These are phyloP conservation scores for Melanaphis sacchari DNA, from an alignment of 1,140 invertebrate genomes.

Conservation along the genomic window DNA sequence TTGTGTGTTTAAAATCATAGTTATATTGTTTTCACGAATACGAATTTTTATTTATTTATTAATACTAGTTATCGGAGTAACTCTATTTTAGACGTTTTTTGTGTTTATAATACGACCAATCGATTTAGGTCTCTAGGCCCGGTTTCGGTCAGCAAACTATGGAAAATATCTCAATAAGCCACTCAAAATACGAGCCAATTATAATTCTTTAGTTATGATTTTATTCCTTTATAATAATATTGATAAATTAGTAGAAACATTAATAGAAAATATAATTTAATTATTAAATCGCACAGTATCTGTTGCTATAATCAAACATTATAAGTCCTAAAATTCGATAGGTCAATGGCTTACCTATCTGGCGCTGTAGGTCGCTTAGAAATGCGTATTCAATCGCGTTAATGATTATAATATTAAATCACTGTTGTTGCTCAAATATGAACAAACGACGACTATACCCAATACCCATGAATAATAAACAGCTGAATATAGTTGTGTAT, in stretches of 20 bases:
- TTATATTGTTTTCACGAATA: not conserved
- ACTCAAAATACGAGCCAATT: too few relatives aligned
- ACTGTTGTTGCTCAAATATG: not conserved
- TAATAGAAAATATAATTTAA: too few relatives aligned
- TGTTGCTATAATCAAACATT: too few relatives aligned
- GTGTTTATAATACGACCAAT: not conserved
- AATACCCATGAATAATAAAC: not conserved
- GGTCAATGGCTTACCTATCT: too few relatives aligned
- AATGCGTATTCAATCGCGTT: not conserved
- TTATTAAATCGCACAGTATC: too few relatives aligned
- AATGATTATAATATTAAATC: not conserved
- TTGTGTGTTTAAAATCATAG: not conserved
- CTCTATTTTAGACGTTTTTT: not conserved
- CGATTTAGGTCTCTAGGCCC: not conserved
- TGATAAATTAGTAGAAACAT: too few relatives aligned
- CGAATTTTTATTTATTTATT: not conserved
- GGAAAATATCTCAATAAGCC: too few relatives aligned
- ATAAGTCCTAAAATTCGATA: too few relatives aligned
- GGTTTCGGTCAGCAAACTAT: too few relatives aligned
- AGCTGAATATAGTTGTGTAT: not conserved
- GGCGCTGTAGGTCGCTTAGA: not conserved
- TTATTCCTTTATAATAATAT: too few relatives aligned
- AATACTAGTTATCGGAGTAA: not conserved
- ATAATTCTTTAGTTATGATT: too few relatives aligned
- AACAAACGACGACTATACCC: not conserved